phyloP scores from a whole-genome alignment of 2,113 vertebrate species.

The Eretmodus cyanostictus region DNA sequence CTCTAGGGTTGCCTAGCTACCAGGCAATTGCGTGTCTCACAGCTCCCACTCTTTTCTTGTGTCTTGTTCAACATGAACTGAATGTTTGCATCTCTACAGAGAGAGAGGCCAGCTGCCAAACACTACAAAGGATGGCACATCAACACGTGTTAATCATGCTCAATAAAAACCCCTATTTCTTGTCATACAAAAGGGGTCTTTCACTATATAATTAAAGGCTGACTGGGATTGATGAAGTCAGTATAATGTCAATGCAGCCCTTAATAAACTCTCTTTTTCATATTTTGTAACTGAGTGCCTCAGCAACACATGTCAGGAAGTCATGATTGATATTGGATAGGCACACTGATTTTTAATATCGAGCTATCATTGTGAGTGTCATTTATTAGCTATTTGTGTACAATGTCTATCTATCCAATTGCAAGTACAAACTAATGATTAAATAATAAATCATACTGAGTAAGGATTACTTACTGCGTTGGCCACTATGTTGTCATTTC shows the following conservation, averaged over 20 bases:
- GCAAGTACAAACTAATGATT: not conserved
- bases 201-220: constrained; percentile 46
- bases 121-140: constrained; percentile 29
- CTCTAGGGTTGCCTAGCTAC: constrained; percentile 70
- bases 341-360: not conserved
- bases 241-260: constrained; percentile 21
- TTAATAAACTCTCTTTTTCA: constrained; percentile 31
- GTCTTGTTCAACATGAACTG: constrained; percentile 52
- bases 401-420: not conserved
- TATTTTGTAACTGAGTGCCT: constrained; percentile 9
- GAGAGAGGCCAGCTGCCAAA: constrained; percentile 28
- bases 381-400: not conserved
- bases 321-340: not conserved
- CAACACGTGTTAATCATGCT: constrained; percentile 49
- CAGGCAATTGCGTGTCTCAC: constrained; percentile 50
- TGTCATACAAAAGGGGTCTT: constrained; percentile 23
- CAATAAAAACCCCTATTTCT: constrained; percentile 11
- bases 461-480: not conserved
- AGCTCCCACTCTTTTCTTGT: constrained; percentile 47
- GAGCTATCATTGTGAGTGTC: not conserved
- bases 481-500: not conserved
- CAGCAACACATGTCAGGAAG: constrained; percentile 7
- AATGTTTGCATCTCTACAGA: constrained; percentile 33
- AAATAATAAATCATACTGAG: not conserved
- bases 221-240: constrained; percentile 29